Evolutionary conservation across 2,113 vertebrate genomes (phyloP), one percentile per base, ranked within the genome.

Genomic region (Salvelinus namaycush): DNA sequence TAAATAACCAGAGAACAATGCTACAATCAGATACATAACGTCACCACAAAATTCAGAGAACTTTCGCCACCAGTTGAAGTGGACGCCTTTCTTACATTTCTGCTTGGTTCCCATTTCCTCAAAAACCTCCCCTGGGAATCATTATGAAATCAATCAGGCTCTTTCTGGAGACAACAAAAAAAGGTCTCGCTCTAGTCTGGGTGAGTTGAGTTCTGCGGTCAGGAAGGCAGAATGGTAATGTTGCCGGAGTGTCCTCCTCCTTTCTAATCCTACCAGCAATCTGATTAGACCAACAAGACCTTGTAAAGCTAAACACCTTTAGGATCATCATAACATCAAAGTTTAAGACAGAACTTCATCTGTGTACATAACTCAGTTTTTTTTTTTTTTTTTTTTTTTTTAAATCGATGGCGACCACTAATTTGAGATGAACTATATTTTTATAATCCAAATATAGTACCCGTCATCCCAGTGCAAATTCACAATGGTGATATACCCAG

Each of bases 1-100:
- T 68, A 68, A 68, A 68, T 20, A 68, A 31, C 67, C 67, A 14
- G 31, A 68, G 31, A 39, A 68, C 39, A 68, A 68, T 39, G 8
- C 31, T 9, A 68, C 4, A 16, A 18, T 34, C 8, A 18, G 18
- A 68, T 29, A 68, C 29, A 68, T 68, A 31, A 68, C 31, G 18
- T 68, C 8, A 34, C 16, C 67, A 29, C 27, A 68, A 68, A 29
- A 31, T 8, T 14, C 12, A 34, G 29, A 18, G 14, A 29, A 67
- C 26, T 18, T 67, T 67, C 14, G 13, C 4, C 4, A 67, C 65
- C 1, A 29, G 12, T 27, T 7, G 65, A 67, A 29, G 65, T 5
- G n/a, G 18, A 62, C 5, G 8, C n/a, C 8, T 62, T 11, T 9
- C 2, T 8, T 24, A 22, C n/a, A 22, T 22, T n/a, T 62, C 31